Conservation (phyloP, 2,888 invertebrate genomes). For the Tenthredo notha region DNA sequence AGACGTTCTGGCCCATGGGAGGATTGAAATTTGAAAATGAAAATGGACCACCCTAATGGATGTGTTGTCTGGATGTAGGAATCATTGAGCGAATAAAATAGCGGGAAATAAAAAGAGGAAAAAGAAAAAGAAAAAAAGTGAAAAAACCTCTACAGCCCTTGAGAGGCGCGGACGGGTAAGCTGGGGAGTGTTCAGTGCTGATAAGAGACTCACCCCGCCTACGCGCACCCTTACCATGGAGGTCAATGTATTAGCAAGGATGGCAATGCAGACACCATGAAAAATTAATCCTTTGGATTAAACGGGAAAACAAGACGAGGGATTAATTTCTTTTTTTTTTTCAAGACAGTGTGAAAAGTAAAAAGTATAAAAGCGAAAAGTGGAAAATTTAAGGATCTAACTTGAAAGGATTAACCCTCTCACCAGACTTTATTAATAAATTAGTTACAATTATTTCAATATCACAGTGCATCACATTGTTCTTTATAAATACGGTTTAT, state of each 20-base stretch:
- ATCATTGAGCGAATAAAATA: slow-evolving; percentile 18
- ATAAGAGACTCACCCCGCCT: slow-evolving; percentile 66
- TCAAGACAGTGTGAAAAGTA: slow-evolving; percentile 61
- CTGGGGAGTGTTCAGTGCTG: slow-evolving; percentile 70
- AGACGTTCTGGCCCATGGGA: too few relatives aligned
- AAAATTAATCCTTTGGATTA: slow-evolving; percentile 71
- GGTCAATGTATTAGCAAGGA: slow-evolving; percentile 66
- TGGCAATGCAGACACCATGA: slow-evolving; percentile 56
- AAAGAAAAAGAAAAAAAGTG: background rate
- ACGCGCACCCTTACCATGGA: slow-evolving; percentile 59
- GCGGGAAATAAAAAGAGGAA: background rate
- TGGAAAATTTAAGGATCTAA: background rate
- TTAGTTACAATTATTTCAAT: slow-evolving; percentile 32
- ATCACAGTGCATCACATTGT: slow-evolving; percentile 43
- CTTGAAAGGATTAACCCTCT: background rate
- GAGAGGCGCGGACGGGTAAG: slow-evolving; percentile 26
- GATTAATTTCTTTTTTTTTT: slow-evolving; percentile 73
- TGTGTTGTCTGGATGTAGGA: background rate
- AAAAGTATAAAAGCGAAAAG: background rate
- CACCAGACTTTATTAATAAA: slow-evolving; percentile 20
- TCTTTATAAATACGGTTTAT: slow-evolving; percentile 4
- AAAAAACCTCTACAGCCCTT: background rate
- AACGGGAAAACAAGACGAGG: slow-evolving; percentile 37
- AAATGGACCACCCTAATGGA: background rate
- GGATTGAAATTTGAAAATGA: too few relatives aligned